Evolutionary conservation across 2,113 vertebrate genomes (phyloP).

Genomic region (Plecotus auritus): DNA sequence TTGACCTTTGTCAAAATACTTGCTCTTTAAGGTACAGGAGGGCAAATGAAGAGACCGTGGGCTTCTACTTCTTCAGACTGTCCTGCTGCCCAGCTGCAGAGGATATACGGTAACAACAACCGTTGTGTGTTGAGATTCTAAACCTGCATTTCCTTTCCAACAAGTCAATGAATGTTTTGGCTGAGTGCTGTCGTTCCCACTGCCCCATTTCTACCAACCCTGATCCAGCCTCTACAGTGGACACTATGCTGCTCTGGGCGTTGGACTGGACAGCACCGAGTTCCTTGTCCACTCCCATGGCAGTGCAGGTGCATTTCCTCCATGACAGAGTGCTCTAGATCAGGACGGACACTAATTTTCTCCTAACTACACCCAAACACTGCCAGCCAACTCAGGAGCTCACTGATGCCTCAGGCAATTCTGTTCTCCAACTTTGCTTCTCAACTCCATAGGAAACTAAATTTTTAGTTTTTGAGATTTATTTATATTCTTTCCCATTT

Average conservation of each 20-base stretch:
- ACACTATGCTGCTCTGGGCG: neutral
- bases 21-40: slow-evolving; percentile 34
- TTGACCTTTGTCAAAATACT: slow-evolving; percentile 46
- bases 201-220: slow-evolving; percentile 68
- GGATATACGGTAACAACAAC: slow-evolving; percentile 58
- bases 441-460: slow-evolving; percentile 49
- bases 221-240: neutral
- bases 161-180: slow-evolving; percentile 60
- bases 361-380: neutral
- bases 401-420: slow-evolving; percentile 61
- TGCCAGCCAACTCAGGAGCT: neutral
- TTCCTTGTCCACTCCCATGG: neutral
- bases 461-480: slow-evolving; percentile 72
- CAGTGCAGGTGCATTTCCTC: neutral
- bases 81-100: slow-evolving; percentile 67
- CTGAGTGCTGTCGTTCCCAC: slow-evolving; percentile 31
- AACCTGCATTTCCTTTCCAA: slow-evolving; percentile 67
- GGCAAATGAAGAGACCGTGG: slow-evolving; percentile 65
- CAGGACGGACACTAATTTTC: slow-evolving; percentile 58
- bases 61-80: slow-evolving; percentile 66
- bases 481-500: slow-evolving; percentile 78
- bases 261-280: neutral
- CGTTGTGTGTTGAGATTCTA: slow-evolving; percentile 71
- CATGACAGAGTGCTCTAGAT: neutral
- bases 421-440: slow-evolving; percentile 74